Evolutionary conservation across 2,888 invertebrate genomes (phyloP), one percentile per base, ranked within the genome.

Genomic region (Rapana venosa): DNA sequence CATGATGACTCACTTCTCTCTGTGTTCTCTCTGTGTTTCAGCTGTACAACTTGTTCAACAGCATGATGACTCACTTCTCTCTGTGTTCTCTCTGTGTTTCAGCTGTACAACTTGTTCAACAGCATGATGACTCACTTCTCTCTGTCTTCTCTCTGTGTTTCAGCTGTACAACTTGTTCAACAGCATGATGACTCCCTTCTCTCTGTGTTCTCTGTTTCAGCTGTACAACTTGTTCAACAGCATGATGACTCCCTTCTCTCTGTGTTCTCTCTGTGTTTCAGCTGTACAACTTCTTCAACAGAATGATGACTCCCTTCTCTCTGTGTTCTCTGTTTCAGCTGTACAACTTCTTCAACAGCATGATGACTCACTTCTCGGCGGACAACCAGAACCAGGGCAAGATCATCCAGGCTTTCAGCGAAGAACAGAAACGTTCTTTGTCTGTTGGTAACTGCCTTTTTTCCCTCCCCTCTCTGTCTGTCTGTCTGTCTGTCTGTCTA

Each of bases 171-270:
- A 15, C 17, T 83, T 47, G 2, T 47, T 47, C n/a, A n/a, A n/a
- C n/a, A n/a, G n/a, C n/a, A 61, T 61, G 61, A 66, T 22, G 1
- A 13, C 26, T 56, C n/a, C 11, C 56, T n/a, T 56, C 0, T 26
- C 35, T 30, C 20, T 84, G 30, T 58, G 26, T n/a, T 26, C 35
- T 79, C 8, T 30, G 94, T 97, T 97, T 87, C 97, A 98, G 98
- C 96, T 98, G 88, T 98, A 98, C 97, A 98, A 98, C 96, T 98
- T 98, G 97, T 98, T 98, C 97, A 98, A 98, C 96, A 98, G n/a
- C n/a, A n/a, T n/a, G n/a, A n/a, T n/a, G n/a, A n/a, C n/a, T n/a
- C n/a, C n/a, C n/a, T n/a, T n/a, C n/a, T n/a, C n/a, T 70, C 70
- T 70, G 70, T 70, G 22, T 83, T 0, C 35, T 83, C 5, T 30